These are phyloP conservation scores for Vidua macroura DNA, from an alignment of 2,113 vertebrate species.

Conservation along the genomic window DNA sequence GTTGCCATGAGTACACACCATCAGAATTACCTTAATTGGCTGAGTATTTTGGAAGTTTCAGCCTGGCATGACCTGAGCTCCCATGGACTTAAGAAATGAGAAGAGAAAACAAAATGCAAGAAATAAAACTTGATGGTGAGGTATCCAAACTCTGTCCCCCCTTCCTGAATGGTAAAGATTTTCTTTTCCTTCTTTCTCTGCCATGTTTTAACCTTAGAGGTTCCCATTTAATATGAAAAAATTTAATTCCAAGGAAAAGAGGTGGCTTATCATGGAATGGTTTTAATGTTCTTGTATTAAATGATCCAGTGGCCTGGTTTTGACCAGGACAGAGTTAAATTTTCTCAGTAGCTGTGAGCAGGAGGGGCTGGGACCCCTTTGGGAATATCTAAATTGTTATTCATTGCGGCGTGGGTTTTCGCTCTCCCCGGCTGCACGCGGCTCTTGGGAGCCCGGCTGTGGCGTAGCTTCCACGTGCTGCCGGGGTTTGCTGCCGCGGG, in stretches of 20 bases:
- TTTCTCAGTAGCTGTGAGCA: neutral
- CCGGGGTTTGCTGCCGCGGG: too few relatives aligned
- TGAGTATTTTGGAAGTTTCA: slow-evolving; percentile 45
- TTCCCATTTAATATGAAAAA: neutral
- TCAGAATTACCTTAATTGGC: slow-evolving; percentile 49
- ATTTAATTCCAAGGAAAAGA: neutral
- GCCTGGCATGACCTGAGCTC: neutral
- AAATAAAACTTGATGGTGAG: neutral
- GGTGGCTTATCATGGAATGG: neutral
- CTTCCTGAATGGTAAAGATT: neutral
- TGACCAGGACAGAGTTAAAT: neutral
- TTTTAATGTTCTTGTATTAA: neutral
- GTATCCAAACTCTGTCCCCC: neutral
- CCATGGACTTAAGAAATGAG: neutral
- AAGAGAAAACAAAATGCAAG: neutral
- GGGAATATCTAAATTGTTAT: neutral
- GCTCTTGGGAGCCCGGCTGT: too few relatives aligned
- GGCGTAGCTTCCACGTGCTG: too few relatives aligned
- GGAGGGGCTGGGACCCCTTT: neutral
- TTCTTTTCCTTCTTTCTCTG: neutral
- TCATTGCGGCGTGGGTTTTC: too few relatives aligned
- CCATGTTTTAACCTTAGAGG: neutral
- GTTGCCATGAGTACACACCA: slow-evolving; percentile 1
- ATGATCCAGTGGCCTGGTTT: neutral
- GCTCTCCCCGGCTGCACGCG: too few relatives aligned